These are phyloP conservation scores for Atta texana DNA, from an alignment of 1,140 invertebrate species.

Conservation along the genomic window DNA sequence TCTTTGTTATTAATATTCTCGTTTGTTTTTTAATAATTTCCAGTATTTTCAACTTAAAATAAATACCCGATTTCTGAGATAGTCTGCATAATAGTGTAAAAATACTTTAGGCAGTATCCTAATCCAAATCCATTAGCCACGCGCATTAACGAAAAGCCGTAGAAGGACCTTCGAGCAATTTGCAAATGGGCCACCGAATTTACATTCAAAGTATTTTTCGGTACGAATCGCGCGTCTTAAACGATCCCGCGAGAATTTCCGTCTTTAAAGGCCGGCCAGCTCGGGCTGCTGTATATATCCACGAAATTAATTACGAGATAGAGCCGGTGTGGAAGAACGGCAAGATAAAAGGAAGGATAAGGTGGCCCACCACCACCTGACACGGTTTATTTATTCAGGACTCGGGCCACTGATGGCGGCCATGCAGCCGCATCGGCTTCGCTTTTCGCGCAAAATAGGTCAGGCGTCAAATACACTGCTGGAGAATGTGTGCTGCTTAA, in stretches of 20 bases:
- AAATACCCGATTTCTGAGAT: constrained; percentile 19
- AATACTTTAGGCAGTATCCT: constrained; percentile 37
- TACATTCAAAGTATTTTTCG: constrained; percentile 71
- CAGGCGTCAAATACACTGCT: constrained; percentile 59
- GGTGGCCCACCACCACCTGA: constrained; percentile 30
- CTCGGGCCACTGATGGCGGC: constrained; percentile 8
- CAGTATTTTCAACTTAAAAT: neutral
- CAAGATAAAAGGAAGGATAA: constrained; percentile 58
- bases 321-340: neutral
- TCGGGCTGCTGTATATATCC: constrained; percentile 19
- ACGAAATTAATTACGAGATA: constrained; percentile 73
- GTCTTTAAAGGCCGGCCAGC: constrained; percentile 38
- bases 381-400: constrained; percentile 65
- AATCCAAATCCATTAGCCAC: constrained; percentile 43
- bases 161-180: constrained; percentile 49
- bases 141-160: constrained; percentile 36
- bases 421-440: constrained; percentile 4
- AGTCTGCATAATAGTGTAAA: constrained; percentile 25
- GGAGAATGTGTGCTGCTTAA: constrained; percentile 51
- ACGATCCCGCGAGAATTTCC: constrained; percentile 29
- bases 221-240: constrained; percentile 42
- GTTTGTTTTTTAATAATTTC: neutral
- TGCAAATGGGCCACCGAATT: constrained; percentile 63
- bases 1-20: neutral
- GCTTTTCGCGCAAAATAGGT: constrained; percentile 61